Evolutionary conservation across 2,888 invertebrate genomes (phyloP).

Genomic region (Philonicus albiceps): DNA sequence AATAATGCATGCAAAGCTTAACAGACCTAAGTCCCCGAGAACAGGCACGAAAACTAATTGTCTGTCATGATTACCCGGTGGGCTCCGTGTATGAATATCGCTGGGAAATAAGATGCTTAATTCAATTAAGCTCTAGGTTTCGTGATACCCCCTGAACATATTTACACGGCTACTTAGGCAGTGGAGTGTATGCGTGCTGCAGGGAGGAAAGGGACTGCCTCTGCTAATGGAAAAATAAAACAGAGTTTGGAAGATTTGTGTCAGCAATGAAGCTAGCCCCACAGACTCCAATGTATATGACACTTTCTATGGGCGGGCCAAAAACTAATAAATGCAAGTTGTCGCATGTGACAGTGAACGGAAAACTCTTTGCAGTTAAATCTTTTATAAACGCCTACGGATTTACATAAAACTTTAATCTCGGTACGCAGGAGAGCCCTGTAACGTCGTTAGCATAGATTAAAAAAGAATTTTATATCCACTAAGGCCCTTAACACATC

Average conservation of each 20-base stretch:
- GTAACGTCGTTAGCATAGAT: slow-evolving; percentile 32
- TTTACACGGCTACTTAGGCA: background rate
- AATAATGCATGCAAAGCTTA: background rate
- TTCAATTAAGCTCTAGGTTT: slow-evolving; percentile 8
- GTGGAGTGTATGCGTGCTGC: background rate
- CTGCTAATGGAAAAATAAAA: slow-evolving; percentile 20
- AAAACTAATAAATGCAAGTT: slow-evolving; percentile 11
- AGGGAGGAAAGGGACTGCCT: background rate
- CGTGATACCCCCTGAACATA: background rate
- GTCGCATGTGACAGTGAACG: slow-evolving; percentile 19
- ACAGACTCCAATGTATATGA: background rate
- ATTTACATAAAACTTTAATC: slow-evolving; percentile 35
- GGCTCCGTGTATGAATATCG: background rate
- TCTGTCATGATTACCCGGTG: background rate
- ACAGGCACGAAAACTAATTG: background rate
- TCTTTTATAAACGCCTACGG: background rate
- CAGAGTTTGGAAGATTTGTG: background rate
- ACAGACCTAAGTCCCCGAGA: background rate
- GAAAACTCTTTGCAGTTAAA: slow-evolving; percentile 10
- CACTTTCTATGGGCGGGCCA: background rate
- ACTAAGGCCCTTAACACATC: slow-evolving; percentile 22
- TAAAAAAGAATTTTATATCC: slow-evolving; percentile 30
- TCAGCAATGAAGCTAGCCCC: background rate
- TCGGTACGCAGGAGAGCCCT: slow-evolving; percentile 11
- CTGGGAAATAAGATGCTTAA: background rate